Evolutionary conservation across 2,888 invertebrate genomes (phyloP).

Genomic region (Epinotia brunnichana): DNA sequence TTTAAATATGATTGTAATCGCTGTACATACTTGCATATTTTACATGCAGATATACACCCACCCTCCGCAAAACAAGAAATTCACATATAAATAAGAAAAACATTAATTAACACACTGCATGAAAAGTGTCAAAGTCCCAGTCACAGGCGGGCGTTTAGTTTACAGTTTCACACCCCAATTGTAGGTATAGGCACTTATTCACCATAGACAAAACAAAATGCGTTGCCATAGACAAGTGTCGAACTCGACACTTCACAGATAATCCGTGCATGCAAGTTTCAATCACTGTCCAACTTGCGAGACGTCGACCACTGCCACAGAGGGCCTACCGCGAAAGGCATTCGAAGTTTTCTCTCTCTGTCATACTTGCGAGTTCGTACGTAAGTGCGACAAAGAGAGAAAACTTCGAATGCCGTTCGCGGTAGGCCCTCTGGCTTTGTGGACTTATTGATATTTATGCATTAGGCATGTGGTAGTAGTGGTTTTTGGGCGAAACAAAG

Average conservation of each 20-base stretch:
- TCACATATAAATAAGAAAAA: background rate
- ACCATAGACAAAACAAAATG: background rate
- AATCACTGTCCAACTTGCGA: conserved; percentile 36
- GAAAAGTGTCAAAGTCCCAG: background rate
- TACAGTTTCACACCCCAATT: background rate
- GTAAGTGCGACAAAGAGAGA: too few species aligned
- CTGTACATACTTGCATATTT: too few species aligned
- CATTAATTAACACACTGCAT: background rate
- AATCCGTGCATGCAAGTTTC: conserved; percentile 30
- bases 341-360: too few species aligned
- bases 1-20: too few species aligned
- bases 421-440: background rate
- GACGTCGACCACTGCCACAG: background rate
- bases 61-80: too few species aligned
- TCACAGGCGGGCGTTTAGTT: background rate
- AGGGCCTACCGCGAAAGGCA: too few species aligned
- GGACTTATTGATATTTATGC: conserved; percentile 14
- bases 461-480: conserved; percentile 4
- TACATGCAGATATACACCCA: too few species aligned
- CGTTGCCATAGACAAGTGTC: conserved; percentile 23
- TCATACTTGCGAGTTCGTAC: too few species aligned
- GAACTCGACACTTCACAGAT: conserved; percentile 28
- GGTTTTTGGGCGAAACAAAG: background rate
- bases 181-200: background rate
- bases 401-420: too few species aligned